phyloP scores from a whole-genome alignment of 2,113 vertebrate species.

The Opisthocomus hoazin region DNA sequence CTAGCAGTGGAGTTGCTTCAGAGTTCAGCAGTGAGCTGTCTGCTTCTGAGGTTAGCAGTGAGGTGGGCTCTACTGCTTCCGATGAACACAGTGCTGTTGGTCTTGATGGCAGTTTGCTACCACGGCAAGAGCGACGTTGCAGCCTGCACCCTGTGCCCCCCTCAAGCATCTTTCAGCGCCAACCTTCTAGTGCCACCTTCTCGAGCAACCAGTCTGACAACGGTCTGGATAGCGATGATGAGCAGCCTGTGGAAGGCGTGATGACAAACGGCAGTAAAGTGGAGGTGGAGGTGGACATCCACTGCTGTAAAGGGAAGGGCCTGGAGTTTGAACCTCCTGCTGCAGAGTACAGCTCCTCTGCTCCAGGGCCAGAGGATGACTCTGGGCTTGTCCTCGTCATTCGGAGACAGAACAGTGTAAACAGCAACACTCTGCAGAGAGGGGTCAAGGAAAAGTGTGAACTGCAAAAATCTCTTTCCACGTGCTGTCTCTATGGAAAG shows the following conservation, averaged over 20 bases:
- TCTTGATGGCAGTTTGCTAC: slow-evolving; percentile 62
- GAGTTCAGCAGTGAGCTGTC: slow-evolving; percentile 93
- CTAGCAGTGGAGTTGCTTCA: slow-evolving; percentile 86
- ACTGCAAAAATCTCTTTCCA: slow-evolving; percentile 89
- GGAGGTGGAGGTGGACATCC: slow-evolving; percentile 97
- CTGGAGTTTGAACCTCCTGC: slow-evolving; percentile 42
- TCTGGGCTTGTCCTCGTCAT: slow-evolving; percentile 68
- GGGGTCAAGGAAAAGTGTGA: slow-evolving; percentile 81
- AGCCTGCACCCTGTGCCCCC: slow-evolving; percentile 86
- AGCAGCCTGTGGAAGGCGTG: slow-evolving; percentile 88
- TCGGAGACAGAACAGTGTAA: slow-evolving; percentile 86
- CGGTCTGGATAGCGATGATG: slow-evolving; percentile 92
- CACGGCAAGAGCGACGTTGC: slow-evolving; percentile 85
- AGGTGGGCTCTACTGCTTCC: slow-evolving; percentile 93
- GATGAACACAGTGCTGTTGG: slow-evolving; percentile 83
- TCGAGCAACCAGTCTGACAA: slow-evolving; percentile 96
- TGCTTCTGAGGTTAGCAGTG: slow-evolving; percentile 93
- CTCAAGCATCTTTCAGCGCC: slow-evolving; percentile 83
- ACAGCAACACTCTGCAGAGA: slow-evolving; percentile 78
- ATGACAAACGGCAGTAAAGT: slow-evolving; percentile 92
- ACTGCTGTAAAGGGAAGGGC: slow-evolving; percentile 82
- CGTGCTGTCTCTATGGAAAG: slow-evolving; percentile 88
- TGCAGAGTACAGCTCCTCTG: neutral
- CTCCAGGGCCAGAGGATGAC: slow-evolving; percentile 58
- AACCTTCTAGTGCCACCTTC: slow-evolving; percentile 89